phyloP scores from a whole-genome alignment of 2,888 invertebrate genomes.

The Eupithecia abbreviata region DNA sequence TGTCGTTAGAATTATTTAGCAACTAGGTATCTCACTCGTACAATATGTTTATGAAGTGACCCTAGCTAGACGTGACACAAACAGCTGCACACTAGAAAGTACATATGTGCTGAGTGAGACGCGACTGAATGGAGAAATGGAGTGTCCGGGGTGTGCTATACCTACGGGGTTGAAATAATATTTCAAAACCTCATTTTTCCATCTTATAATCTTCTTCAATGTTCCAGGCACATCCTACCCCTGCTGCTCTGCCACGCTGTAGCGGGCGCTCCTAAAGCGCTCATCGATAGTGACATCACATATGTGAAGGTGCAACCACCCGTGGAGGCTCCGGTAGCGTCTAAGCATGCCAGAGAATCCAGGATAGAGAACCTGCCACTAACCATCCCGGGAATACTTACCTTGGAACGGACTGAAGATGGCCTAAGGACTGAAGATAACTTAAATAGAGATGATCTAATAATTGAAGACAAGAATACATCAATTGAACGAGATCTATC shows the following conservation, averaged over 20 bases:
- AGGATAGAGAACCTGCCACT: slow-evolving; percentile 61
- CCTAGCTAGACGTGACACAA: too few relatives aligned
- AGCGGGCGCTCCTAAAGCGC: slow-evolving; percentile 62
- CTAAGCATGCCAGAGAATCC: slow-evolving; percentile 47
- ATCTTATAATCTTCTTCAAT: background rate
- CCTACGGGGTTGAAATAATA: too few relatives aligned
- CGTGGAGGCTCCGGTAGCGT: slow-evolving; percentile 37
- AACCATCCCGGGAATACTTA: slow-evolving; percentile 49
- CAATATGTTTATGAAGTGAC: too few relatives aligned
- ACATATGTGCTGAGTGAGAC: too few relatives aligned
- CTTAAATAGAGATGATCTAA: background rate
- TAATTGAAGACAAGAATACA: background rate
- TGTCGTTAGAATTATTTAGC: too few relatives aligned
- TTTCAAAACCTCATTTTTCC: background rate
- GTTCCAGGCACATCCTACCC: slow-evolving; percentile 60
- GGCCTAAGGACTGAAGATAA: background rate
- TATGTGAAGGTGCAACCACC: slow-evolving; percentile 63
- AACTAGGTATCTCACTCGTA: too few relatives aligned
- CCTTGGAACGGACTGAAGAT: slow-evolving; percentile 20
- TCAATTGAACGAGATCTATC: background rate
- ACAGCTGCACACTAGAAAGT: too few relatives aligned
- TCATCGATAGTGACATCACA: slow-evolving; percentile 60
- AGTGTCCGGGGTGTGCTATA: too few relatives aligned
- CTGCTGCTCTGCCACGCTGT: slow-evolving; percentile 54
- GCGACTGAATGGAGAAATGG: too few relatives aligned